Evolutionary conservation across 2,797 vertebrate genomes (phyloP), one percentile per base, ranked within the genome.

Genomic region (Myoxocephalus aenaeus): DNA sequence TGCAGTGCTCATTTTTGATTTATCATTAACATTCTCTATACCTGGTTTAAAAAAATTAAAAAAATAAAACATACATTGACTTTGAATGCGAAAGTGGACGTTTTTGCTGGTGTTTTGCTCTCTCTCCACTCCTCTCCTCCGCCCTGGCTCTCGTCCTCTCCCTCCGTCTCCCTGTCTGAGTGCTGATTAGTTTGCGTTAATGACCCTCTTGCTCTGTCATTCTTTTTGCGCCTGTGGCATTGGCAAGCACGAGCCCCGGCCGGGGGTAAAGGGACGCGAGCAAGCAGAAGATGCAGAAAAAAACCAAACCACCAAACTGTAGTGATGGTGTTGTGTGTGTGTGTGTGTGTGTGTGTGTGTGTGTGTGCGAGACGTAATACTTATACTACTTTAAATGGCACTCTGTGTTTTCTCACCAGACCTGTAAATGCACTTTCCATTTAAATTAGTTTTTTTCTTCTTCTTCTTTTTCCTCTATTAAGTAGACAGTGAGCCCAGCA

Each of bases 401-500:
- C 80, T 81, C 65, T 76, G 75, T 89, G 76, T 91, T 92, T 92
- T 90, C 82, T 85, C 80, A 73, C 81, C 73, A 85, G 83, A 89
- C 87, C 88, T 88, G 86, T 87, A 85, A 92, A 90, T 80, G 83
- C 54, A 74, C 80, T 90, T 86, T 85, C 82, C 70, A 86, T 90
- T 91, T 90, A 88, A 89, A 91, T 92, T 75, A 83, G 85, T 84
- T 86, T 87, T 86, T 85, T 67, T n/a, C n/a, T 80, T 61, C 32
- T 32, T 32, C 32, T 32, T 27, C 67, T 65, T 75, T 75, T 61
- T 54, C 32, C 22, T 44, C 87, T 90, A 84, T 91, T 91, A 90
- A 86, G 75, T 90, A 85, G 87, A 92, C 87, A 91, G 91, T 89
- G 86, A 90, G 91, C 83, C 81, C 88, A 90, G 88, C 91, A 90